Evolutionary conservation across 2,888 invertebrate genomes (phyloP), one percentile per base, ranked within the genome.

Genomic region (Boloria euphrosyne): DNA sequence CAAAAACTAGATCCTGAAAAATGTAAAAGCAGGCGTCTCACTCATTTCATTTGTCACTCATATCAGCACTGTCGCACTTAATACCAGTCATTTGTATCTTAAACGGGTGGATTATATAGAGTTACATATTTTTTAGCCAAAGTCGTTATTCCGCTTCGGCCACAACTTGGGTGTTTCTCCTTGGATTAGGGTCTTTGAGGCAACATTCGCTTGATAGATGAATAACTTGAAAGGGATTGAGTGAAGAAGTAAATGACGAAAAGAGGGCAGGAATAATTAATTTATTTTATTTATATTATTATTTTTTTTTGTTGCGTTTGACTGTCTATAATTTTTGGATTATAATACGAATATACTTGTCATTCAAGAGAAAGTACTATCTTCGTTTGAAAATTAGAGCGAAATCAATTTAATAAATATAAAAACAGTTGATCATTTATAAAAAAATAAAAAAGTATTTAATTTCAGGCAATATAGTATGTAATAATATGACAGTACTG

Each of bases 101-200:
- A 78, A 78, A 80, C 80, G 78, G 78, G 77, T 74, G 88, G 90
- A 89, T 90, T 89, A 87, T 85, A 89, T 84, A 83, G 89, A 90
- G 89, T 90, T 91, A 87, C 88, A 86, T 84, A 82, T 84, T 87
- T 90, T 87, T 85, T 83, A 76, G 76, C 87, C 88, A 86, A 89
- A 46, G 22, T 44, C 18, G 43, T 55, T 89, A 87, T 87, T 85
- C 83, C 83, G 83, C 86, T 83, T 76, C 82, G 83, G 84, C 78
- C 86, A 82, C 87, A 87, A 88, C 86, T 89, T 89, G 86, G 84
- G 86, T 90, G 87, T 90, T 87, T 89, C 22, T 7, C n/a, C 13
- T 46, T 27, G 27, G n/a, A 5, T 57, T 46, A 57, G 46, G 57
- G 31, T 38, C 31, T 38, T 38, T 38, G 31, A 38, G 31, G 31